phyloP scores from a whole-genome alignment of 2,888 invertebrate genomes.

The Pristionchus mayeri region DNA sequence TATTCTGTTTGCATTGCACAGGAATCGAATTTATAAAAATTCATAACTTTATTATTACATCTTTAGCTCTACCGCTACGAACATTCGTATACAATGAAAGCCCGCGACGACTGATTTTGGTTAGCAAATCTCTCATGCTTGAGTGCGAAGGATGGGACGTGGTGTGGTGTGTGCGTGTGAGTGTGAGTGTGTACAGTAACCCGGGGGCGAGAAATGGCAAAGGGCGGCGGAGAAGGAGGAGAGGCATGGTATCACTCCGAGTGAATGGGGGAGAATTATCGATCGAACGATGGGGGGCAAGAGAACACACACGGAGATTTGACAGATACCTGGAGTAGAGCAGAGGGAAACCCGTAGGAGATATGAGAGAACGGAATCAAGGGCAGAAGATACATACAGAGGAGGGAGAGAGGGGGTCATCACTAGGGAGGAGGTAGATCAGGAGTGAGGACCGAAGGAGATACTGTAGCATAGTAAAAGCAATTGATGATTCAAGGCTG shows the following conservation, averaged over 20 bases:
- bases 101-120: conserved; percentile 14
- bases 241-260: conserved; percentile 12
- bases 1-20: too few relatives aligned
- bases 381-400: conserved; percentile 8
- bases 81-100: neutral
- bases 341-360: neutral
- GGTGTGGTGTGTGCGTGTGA: neutral
- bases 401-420: neutral
- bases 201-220: conserved; percentile 31
- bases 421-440: neutral
- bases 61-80: neutral
- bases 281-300: neutral
- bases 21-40: neutral
- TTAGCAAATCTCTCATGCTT: conserved; percentile 23
- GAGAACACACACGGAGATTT: neutral
- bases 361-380: neutral
- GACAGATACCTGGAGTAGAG: neutral
- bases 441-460: neutral
- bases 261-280: neutral
- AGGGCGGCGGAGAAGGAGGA: neutral
- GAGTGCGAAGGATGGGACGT: neutral
- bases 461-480: neutral
- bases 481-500: conserved; percentile 9
- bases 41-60: neutral
- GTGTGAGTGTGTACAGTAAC: conserved; percentile 31